Conservation (phyloP, 2,113 vertebrate genomes). For the Leptosomus discolor region DNA sequence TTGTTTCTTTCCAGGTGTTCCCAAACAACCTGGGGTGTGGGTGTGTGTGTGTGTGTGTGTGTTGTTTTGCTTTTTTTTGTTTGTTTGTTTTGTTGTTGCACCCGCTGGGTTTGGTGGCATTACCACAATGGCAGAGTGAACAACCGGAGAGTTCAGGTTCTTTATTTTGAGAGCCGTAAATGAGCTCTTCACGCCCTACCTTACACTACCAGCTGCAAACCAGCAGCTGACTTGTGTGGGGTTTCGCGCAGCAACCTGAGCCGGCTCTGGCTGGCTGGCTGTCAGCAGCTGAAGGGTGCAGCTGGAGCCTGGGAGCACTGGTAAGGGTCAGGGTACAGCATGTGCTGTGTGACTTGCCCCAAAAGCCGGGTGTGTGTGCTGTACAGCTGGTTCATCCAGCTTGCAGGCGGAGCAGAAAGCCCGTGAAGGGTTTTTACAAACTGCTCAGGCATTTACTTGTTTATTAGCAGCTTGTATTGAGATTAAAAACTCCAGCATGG, state of each 20-base stretch:
- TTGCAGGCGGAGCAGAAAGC: neutral
- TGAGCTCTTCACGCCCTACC: neutral
- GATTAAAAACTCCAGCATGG: neutral
- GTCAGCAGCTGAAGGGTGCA: neutral
- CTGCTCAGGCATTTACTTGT: neutral
- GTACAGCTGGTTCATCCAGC: neutral
- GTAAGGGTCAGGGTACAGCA: neutral
- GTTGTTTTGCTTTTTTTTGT: neutral
- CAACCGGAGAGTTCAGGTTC: neutral
- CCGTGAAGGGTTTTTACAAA: neutral
- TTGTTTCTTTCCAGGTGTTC: neutral
- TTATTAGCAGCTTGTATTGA: neutral
- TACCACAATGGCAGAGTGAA: accelerated
- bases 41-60: too few relatives aligned
- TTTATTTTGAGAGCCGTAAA: neutral
- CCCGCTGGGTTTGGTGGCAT: neutral
- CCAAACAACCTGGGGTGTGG: too few relatives aligned
- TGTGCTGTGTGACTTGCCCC: neutral
- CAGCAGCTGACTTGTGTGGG: neutral
- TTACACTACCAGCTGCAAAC: neutral
- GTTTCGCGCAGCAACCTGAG: neutral
- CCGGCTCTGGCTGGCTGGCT: neutral
- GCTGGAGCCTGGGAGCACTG: neutral
- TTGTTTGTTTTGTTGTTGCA: neutral
- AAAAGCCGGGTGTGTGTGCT: neutral